Base-by-base conservation (phyloP, 2,888 invertebrate genomes). In the Arge pagana region DNA sequence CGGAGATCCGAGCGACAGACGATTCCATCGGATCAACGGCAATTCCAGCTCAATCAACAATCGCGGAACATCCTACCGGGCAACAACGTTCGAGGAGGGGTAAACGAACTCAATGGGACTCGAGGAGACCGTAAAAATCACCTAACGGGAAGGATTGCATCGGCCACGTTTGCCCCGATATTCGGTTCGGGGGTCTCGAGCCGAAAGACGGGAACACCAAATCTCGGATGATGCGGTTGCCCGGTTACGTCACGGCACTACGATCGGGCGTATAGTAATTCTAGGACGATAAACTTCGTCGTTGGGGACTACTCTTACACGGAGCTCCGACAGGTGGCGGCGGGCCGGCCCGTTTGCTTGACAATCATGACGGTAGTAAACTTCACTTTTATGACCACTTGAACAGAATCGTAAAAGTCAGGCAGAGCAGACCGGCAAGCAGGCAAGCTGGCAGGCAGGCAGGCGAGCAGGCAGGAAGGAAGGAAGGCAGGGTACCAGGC, bases 381-480 rank as follows among this genome's bases (percentile, higher is more conserved):
- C 78, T 79, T 72, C 74, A 77, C 78, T 81, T 82, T 82, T 82
- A 81, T 79, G 79, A 79, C 77, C 77, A 78, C 80, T 81, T 80
- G 79, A 80, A 79, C 74, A 74, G 77, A 80, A 77, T 80, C 80
- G 79, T 81, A 81, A 81, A 81, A 78, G 81, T 81, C 81, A 77
- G 45, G 45, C 45, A 23, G n/a, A n/a, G 21, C 45, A 75, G 73
- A 71, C 72, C 74, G 76, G 71, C 72, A 70, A 76, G 75, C 74
- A 70, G 66, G 66, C 67, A 63, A 50, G 49, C 50, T n/a, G 35
- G 1, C 8, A 10, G 53, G 31, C 55, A 36, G 31, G 30, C 23
- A 33, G 28, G 41, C 16, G 33, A 31, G 18, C 41, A 24, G 26
- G 41, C 23, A 39, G 39, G 15, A 8, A 24, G 26, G 13, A 30